phyloP scores from a whole-genome alignment of 2,888 invertebrate species.

The Drosophila kokeensis region DNA sequence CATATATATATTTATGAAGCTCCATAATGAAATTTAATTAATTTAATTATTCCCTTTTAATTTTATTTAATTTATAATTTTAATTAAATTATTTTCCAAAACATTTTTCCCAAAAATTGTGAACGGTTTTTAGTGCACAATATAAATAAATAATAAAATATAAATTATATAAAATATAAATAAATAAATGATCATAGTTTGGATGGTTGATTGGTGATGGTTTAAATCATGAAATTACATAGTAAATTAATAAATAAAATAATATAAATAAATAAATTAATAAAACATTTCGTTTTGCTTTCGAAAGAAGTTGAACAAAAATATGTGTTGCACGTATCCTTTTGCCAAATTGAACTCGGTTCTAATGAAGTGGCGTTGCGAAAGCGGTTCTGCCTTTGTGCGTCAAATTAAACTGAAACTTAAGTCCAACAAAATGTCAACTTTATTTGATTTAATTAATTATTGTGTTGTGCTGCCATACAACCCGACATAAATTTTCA shows the following conservation, averaged over 20 bases:
- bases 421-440: conserved; percentile 9
- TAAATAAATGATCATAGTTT: neutral
- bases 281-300: neutral
- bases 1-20: neutral
- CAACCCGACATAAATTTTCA: conserved; percentile 66
- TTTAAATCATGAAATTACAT: neutral
- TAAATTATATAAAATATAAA: neutral
- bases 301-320: neutral
- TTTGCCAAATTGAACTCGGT: neutral
- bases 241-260: neutral
- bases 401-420: neutral
- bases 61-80: neutral
- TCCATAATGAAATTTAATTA: neutral
- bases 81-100: neutral
- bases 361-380: neutral
- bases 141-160: no score
- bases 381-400: neutral
- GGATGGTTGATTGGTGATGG: neutral
- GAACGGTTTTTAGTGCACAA: neutral
- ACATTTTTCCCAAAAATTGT: neutral
- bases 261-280: no score
- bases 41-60: neutral
- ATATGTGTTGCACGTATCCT: neutral
- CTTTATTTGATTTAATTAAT: conserved; percentile 33
- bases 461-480: conserved; percentile 40